Base-by-base conservation (phyloP, 2,113 vertebrate species). In the Ailuropoda melanoleuca region DNA sequence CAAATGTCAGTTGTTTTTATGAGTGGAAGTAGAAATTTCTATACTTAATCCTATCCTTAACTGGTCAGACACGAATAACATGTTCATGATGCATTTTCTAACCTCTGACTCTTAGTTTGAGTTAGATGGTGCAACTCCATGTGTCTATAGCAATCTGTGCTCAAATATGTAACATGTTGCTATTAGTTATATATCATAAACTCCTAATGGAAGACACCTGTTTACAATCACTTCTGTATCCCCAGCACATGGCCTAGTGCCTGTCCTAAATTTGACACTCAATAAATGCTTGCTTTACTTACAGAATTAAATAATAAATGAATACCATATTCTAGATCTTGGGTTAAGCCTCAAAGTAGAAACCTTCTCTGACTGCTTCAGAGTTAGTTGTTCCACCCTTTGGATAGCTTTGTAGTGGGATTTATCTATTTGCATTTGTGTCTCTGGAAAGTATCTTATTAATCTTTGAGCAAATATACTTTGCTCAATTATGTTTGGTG, bases 391-490 rank as follows among this genome's bases (percentile, higher is more conserved):
- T 87, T 58, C 4, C 56, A 43, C 23, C 17, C 23, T 70, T 96
- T 72, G 82, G 53, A 53, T 10, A 46, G 4, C 1, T 86, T 85
- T 90, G 86, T 66, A 93, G 50, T 84, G 29, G 46, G 39, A 81
- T 56, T 74, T 95, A 64, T 90, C 50, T 78, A 68, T 83, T 83
- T 93, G 39, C 85, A 81, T 95, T 70, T 93, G 46, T 92, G 39
- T 92, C 43, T 23, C 39, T 95, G 24, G 19, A 64, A 83, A 56
- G 19, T 75, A 48, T 74, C 50, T 88, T 94, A 96, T 53, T 88
- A 92, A 92, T 92, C 78, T 93, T 77, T 94, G 70, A 95, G 50
- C 62, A 94, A 96, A 96, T 84, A 96, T 62, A 43, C 75, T 87
- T 93, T 94, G n/a, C 39, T 95, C 48, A 81, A 62, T 93, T 90